Evolutionary conservation across 2,797 vertebrate species (phyloP), one percentile per base, ranked within the genome.

Genomic region (Onychomys arenicola): DNA sequence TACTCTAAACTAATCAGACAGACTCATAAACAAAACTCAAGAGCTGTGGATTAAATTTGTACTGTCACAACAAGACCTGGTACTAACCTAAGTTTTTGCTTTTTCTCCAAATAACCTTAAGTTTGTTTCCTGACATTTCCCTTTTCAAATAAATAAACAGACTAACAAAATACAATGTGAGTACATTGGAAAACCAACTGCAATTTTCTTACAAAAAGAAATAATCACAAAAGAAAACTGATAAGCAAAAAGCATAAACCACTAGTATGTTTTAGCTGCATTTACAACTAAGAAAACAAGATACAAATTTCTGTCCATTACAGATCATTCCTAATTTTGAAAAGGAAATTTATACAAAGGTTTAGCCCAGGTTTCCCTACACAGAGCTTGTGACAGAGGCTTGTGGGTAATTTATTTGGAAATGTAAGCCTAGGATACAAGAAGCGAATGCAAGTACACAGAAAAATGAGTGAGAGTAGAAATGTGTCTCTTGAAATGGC

Each of bases 191-290:
- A 5, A 49, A 71, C 11, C 8, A 87, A 91, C 13, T 69, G 52
- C 55, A 57, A 29, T 82, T 91, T 82, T 94, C 90, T 63, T 27
- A 95, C 63, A 91, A 88, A 85, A 12, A 61, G 32, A 92, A 82
- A 5, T 0, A 65, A 83, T 59, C 32, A 59, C 71, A 43, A 10
- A 49, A 11, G 81, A 90, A 77, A 25, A 10, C 52, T 17, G 37
- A 43, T 67, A n/a, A 34, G 78, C 25, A 10, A 83, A 52, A 81
- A 34, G 6, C 67, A 90, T 21, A 95, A 65, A 16, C 7, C 40
- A 52, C 7, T 65, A 1, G 5, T 91, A 2, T 77, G 3, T 69
- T 27, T 63, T 17, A 83, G 25, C 29, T 1, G 29, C 29, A 65
- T 46, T 21, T 32, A 84, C 43, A 32, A 12, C 27, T 21, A 84